These are phyloP conservation scores for Martes martes DNA, from an alignment of 2,113 vertebrate genomes.

Conservation along the genomic window DNA sequence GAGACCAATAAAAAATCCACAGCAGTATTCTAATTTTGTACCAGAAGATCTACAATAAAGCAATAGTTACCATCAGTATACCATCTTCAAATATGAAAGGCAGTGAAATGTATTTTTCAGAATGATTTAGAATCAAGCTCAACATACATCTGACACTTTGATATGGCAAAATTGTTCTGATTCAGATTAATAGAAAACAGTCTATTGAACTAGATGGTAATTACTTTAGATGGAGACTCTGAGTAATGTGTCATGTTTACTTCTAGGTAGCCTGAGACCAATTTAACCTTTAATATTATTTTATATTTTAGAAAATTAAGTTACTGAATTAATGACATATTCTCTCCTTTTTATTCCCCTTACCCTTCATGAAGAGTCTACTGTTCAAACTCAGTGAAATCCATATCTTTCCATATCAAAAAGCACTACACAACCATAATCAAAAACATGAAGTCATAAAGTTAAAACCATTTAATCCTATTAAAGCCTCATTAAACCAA, in stretches of 20 bases:
- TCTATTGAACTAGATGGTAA: conserved; percentile 9
- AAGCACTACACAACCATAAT: conserved; percentile 50
- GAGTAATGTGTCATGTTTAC: conserved; percentile 17
- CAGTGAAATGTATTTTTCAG: neutral
- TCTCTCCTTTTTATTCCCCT: neutral
- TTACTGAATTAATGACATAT: neutral
- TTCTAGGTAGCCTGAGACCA: neutral
- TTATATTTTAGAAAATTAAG: conserved; percentile 47
- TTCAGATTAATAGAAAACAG: neutral
- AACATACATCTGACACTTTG: neutral
- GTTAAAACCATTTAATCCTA: conserved; percentile 76
- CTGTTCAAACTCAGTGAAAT: conserved; percentile 57
- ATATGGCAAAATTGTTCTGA: neutral
- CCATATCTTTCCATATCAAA: conserved; percentile 54
- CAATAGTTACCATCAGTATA: neutral
- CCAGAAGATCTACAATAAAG: neutral
- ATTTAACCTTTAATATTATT: conserved; percentile 38
- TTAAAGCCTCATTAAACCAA: conserved; percentile 78
- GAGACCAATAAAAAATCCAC: neutral
- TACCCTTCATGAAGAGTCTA: conserved; percentile 15
- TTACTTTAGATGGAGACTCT: conserved; percentile 27
- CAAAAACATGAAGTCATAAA: conserved; percentile 78
- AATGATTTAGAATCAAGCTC: neutral
- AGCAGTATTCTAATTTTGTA: neutral
- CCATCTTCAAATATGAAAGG: neutral